Conservation (phyloP, 2,797 vertebrate genomes). For the Fistularia commersonii region DNA sequence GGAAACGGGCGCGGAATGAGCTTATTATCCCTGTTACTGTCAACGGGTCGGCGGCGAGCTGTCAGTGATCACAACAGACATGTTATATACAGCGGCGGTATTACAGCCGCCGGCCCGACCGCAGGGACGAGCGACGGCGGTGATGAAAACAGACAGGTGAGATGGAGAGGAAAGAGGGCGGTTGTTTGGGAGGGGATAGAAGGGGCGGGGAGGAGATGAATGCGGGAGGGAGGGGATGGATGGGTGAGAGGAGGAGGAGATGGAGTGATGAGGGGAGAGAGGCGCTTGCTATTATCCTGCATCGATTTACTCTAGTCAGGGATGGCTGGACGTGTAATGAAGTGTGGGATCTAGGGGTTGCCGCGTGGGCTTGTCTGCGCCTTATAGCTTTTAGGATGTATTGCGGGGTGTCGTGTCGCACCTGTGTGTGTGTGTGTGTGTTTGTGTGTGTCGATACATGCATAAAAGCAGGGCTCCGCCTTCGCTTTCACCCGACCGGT, state of each 20-base stretch:
- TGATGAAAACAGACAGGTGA: constrained; percentile 60
- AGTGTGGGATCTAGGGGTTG: constrained; percentile 72
- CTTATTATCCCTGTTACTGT: constrained; percentile 63
- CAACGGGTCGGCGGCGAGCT: constrained; percentile 46
- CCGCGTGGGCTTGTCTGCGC: constrained; percentile 46
- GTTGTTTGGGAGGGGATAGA: constrained; percentile 14
- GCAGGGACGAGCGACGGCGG: constrained; percentile 46
- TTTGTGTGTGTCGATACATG: constrained; percentile 29
- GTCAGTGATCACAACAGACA: constrained; percentile 67
- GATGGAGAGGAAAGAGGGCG: constrained; percentile 32
- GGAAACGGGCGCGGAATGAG: constrained; percentile 53
- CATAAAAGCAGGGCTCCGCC: constrained; percentile 29
- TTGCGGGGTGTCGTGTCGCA: constrained; percentile 50
- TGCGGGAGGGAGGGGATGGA: constrained; percentile 3
- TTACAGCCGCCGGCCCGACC: constrained; percentile 43
- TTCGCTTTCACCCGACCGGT: constrained; percentile 2
- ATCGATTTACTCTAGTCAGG: constrained; percentile 73
- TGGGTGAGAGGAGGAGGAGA: constrained; percentile 18
- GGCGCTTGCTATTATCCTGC: constrained; percentile 65
- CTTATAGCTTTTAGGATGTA: constrained; percentile 58
- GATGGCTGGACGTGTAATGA: constrained; percentile 69
- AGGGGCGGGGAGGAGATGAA: constrained; percentile 1
- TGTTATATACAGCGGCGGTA: constrained; percentile 46
- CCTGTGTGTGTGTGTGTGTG: constrained; percentile 17
- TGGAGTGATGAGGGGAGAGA: constrained; percentile 42